Base-by-base conservation (phyloP, 2,113 vertebrate genomes). In the Grammomys dolichurus region DNA sequence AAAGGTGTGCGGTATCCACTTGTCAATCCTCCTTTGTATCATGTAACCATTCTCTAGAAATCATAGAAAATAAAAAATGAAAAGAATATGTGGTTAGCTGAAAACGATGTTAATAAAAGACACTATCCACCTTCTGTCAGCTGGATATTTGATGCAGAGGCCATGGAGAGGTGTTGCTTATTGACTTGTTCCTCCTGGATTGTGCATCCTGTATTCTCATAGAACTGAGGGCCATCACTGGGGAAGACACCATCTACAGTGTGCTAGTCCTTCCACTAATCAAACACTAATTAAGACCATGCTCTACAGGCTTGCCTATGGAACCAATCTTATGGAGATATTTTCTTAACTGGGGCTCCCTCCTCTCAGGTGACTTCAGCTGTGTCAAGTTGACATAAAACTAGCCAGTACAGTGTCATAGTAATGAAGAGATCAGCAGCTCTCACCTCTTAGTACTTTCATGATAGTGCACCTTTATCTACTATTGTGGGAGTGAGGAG, bases 381-480 rank as follows among this genome's bases (percentile, higher is more conserved):
- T 63, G 12, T 63, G 81, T 31, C 81, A 17, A 28, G 13, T 43
- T 63, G 81, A 63, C 26, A 28, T 63, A 84, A 43, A 63, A 40
- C 24, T 3, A 10, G 13, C 12, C n/a, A 63, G 56, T 43, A 63
- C 13, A 28, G n/a, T 84, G 31, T 43, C 60, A 80, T 22, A 94
- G 77, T 48, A 54, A 65, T 86, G 82, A 82, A 96, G 91, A 48
- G 58, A 76, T 75, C 0, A 1, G 24, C 86, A 67, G 26, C 1
- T 94, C 91, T 87, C 95, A 91, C 80, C 73, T 94, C 95, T 95
- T 95, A 95, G 95, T 88, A 75, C 81, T 82, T 91, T 85, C 77
- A 87, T 20, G 51, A 82, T 36, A 67, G 33, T 90, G 95, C 92
- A 40, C 56, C 94, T 93, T 97, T 96, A 65, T 95, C 82, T 95